Conservation (phyloP, 2,113 vertebrate species). For the Actenoides hombroni region DNA sequence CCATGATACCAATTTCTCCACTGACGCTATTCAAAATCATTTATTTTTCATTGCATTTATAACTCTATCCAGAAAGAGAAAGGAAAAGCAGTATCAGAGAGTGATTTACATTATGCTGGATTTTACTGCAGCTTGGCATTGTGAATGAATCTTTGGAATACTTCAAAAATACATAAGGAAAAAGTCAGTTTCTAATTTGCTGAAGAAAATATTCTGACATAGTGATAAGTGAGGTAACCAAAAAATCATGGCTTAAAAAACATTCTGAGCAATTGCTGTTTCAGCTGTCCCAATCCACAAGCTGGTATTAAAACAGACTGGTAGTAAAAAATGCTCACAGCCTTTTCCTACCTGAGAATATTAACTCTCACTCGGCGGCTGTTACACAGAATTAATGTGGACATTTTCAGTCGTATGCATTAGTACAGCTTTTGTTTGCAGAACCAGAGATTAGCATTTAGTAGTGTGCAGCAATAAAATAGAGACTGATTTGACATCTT, state of each 20-base stretch:
- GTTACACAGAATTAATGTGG: neutral
- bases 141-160: constrained; percentile 57
- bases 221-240: constrained; percentile 56
- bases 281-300: constrained; percentile 40
- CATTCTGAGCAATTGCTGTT: constrained; percentile 31
- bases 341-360: neutral
- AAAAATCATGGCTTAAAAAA: constrained; percentile 45
- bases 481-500: neutral
- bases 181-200: constrained; percentile 52
- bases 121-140: constrained; percentile 64
- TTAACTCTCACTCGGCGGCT: neutral
- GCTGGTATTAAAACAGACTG: constrained; percentile 18
- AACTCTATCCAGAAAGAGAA: constrained; percentile 54
- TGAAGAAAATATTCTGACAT: constrained; percentile 57
- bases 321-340: neutral
- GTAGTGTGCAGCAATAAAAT: neutral
- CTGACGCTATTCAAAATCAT: constrained; percentile 35
- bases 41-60: constrained; percentile 58
- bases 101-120: constrained; percentile 40
- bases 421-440: neutral
- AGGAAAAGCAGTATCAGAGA: constrained; percentile 53
- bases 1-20: constrained; percentile 14
- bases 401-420: neutral
- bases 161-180: constrained; percentile 49
- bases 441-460: neutral